Evolutionary conservation across 2,113 vertebrate species (phyloP).

Genomic region (Catharus bicknelli): DNA sequence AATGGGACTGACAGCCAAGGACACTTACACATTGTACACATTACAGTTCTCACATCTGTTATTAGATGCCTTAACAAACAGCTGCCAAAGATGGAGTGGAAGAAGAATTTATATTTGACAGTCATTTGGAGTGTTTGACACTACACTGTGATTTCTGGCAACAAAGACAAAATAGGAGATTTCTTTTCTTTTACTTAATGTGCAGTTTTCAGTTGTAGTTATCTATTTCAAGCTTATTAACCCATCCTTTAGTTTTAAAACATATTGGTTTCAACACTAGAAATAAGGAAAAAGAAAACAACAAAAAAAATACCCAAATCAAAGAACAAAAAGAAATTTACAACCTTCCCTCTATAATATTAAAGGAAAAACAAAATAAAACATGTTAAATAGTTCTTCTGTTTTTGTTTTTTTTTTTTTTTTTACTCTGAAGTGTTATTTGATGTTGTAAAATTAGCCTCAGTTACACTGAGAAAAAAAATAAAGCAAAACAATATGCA

Average conservation of each 20-base stretch:
- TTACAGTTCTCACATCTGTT: slow-evolving; percentile 94
- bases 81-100: slow-evolving; percentile 91
- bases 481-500: slow-evolving; percentile 78
- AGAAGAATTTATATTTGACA: slow-evolving; percentile 86
- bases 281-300: slow-evolving; percentile 65
- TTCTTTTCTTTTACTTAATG: slow-evolving; percentile 81
- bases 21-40: slow-evolving; percentile 97
- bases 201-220: slow-evolving; percentile 90
- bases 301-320: slow-evolving; percentile 59
- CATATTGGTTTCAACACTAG: slow-evolving; percentile 77
- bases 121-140: slow-evolving; percentile 92
- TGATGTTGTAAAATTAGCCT: slow-evolving; percentile 87
- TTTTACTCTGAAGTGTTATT: slow-evolving; percentile 77
- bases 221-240: slow-evolving; percentile 89
- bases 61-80: slow-evolving; percentile 93
- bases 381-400: slow-evolving; percentile 82
- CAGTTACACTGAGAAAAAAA: slow-evolving; percentile 90
- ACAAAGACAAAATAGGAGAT: slow-evolving; percentile 85
- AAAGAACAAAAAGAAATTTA: slow-evolving; percentile 68
- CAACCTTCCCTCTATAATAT: slow-evolving; percentile 74
- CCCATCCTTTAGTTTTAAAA: slow-evolving; percentile 90
- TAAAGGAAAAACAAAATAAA: slow-evolving; percentile 73
- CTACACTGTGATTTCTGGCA: slow-evolving; percentile 94
- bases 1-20: slow-evolving; percentile 97
- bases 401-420: slow-evolving; percentile 59